phyloP scores from a whole-genome alignment of 2,888 invertebrate species.

The Plebejus melissa region DNA sequence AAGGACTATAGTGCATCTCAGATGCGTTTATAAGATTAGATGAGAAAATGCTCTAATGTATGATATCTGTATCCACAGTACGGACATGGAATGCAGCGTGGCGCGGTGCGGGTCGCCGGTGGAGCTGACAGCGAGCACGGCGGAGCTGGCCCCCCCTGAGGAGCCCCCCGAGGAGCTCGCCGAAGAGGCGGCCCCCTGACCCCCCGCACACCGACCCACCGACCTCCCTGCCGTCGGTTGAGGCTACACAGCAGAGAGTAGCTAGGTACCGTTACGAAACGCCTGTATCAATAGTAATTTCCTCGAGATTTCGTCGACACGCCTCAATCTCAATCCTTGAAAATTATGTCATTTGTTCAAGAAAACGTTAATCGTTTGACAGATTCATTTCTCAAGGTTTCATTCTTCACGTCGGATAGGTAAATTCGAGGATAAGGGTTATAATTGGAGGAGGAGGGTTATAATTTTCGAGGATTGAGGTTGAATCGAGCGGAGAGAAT shows the following conservation, averaged over 20 bases:
- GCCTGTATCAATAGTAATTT: not conserved
- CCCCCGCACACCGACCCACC: slow-evolving; percentile 26
- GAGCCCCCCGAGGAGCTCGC: slow-evolving; percentile 55
- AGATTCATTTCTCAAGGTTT: too few species aligned
- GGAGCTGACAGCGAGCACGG: slow-evolving; percentile 53
- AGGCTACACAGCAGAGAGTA: not conserved
- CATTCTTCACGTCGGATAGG: too few species aligned
- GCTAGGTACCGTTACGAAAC: not conserved
- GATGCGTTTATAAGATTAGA: not conserved
- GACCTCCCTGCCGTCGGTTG: slow-evolving; percentile 8
- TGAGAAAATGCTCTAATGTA: not conserved
- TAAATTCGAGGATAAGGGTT: too few species aligned
- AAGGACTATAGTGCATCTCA: too few species aligned
- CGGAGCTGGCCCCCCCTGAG: slow-evolving; percentile 48
- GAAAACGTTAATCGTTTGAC: too few species aligned
- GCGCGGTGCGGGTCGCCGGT: slow-evolving; percentile 60
- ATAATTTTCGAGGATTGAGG: not conserved
- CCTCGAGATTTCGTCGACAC: not conserved
- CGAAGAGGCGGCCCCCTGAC: slow-evolving; percentile 73
- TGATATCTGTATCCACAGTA: slow-evolving; percentile 45
- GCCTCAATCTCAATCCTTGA: not conserved
- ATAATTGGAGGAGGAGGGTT: not conserved
- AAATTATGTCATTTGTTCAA: too few species aligned
- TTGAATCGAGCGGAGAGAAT: not conserved
- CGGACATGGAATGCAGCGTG: slow-evolving; percentile 75